Base-by-base conservation (phyloP, 2,888 invertebrate genomes). In the Stenotaenia linearis region DNA sequence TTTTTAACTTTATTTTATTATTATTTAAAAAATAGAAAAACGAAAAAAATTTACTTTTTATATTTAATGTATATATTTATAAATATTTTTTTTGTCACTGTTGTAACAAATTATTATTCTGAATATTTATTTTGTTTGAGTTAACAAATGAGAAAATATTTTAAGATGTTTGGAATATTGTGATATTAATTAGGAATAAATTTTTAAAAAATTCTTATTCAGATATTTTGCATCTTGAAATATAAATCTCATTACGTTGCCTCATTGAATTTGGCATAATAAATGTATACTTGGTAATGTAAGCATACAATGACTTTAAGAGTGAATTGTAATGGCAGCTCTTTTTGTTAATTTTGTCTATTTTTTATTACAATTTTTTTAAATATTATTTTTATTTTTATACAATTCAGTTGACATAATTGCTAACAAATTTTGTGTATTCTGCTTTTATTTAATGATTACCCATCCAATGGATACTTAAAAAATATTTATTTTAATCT, bases 381-480 rank as follows among this genome's bases (percentile, higher is more conserved):
- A 45, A 7, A 45, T 12, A n/a, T 5, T 18, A 45, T 45, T 45
- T 45, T 45, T 12, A 12, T 45, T 45, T n/a, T n/a, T n/a, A n/a
- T n/a, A n/a, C n/a, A n/a, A n/a, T n/a, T n/a, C n/a, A n/a, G n/a
- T n/a, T n/a, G n/a, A n/a, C n/a, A n/a, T n/a, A n/a, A n/a, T n/a
- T n/a, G n/a, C n/a, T n/a, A n/a, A n/a, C n/a, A 56, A 23, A 56
- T n/a, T 21, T 23, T 56, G 56, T 1, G 18, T 56, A 18, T 23
- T 56, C 23, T 23, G 23, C 69, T 25, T 69, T 28, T 69, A 12
- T 69, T 69, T 69, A 69, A 28, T 69, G 23, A 25, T 15, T 61
- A 69, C 25, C 69, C 69, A 69, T 69, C 12, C 25, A 69, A 69
- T 69, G 69, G 69, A 69, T 69, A 69, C 69, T 69, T 69, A 69